Conservation (phyloP, 2,113 vertebrate genomes). For the Clinocottus analis region DNA sequence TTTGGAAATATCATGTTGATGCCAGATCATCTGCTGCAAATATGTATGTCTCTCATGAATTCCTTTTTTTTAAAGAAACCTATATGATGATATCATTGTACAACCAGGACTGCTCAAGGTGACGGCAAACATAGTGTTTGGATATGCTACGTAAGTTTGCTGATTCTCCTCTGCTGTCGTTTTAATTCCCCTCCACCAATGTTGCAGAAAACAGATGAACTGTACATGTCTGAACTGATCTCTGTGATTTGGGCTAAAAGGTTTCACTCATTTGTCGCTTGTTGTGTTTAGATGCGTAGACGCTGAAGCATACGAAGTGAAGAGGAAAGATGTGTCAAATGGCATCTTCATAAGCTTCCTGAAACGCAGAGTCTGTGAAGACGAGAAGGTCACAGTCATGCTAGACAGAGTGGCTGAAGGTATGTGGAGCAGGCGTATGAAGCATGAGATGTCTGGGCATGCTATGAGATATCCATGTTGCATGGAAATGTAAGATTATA, state of each 20-base stretch:
- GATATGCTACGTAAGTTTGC: slow-evolving; percentile 88
- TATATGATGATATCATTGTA: slow-evolving; percentile 84
- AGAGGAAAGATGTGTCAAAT: slow-evolving; percentile 83
- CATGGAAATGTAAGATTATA: background rate
- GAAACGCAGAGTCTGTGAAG: slow-evolving; percentile 86
- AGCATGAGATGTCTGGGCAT: background rate
- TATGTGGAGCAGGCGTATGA: slow-evolving; percentile 48
- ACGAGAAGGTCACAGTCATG: slow-evolving; percentile 90
- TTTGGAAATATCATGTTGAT: background rate
- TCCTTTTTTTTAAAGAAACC: slow-evolving; percentile 84
- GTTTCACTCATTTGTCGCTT: background rate
- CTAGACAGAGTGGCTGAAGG: slow-evolving; percentile 90
- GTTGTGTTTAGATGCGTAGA: slow-evolving; percentile 83
- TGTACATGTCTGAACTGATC: background rate
- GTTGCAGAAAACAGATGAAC: background rate
- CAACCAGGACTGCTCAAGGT: slow-evolving; percentile 85
- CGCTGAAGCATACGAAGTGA: slow-evolving; percentile 89
- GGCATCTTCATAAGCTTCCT: slow-evolving; percentile 89
- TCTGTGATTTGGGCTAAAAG: background rate
- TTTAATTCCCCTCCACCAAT: background rate
- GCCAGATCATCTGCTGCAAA: background rate
- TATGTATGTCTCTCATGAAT: background rate
- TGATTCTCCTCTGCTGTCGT: background rate
- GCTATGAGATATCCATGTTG: background rate
- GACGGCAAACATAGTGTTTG: slow-evolving; percentile 90